These are phyloP conservation scores for Formica exsecta DNA, from an alignment of 1,140 invertebrate genomes.

Conservation along the genomic window DNA sequence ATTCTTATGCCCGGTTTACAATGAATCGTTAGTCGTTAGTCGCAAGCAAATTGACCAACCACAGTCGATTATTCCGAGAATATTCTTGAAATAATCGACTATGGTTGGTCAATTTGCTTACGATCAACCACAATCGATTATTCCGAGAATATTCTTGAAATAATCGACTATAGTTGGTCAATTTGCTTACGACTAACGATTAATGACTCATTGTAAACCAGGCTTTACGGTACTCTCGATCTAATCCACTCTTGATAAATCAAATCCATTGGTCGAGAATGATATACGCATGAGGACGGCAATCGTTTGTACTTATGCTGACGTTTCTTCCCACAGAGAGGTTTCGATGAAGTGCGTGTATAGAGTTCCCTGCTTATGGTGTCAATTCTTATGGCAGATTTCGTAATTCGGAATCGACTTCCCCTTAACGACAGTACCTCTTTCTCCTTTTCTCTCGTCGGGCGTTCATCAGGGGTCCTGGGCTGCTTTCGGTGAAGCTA, in stretches of 20 bases:
- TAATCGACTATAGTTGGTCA: no score
- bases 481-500: conserved; percentile 73
- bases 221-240: not conserved
- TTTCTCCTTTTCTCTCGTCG: conserved; percentile 36
- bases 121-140: no score
- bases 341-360: not conserved
- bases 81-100: no score
- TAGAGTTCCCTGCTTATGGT: not conserved
- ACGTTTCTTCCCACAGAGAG: not conserved
- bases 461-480: conserved; percentile 61
- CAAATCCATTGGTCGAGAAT: not conserved
- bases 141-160: no score
- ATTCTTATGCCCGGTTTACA: not conserved
- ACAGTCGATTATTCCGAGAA: no score
- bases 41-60: no score
- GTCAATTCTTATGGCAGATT: not conserved
- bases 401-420: conserved; percentile 14
- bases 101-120: no score
- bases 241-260: conserved; percentile 30
- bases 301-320: not conserved
- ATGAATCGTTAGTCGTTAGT: no score
- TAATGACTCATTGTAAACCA: no score
- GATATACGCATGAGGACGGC: not conserved
- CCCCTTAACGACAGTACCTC: not conserved
- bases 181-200: no score